Percentiles rank a stretch among this genome's conserved stretches.
Evolutionary conservation across 1,140 invertebrate genomes (phyloP).

Genomic region (Lepidurus arcticus): DNA sequence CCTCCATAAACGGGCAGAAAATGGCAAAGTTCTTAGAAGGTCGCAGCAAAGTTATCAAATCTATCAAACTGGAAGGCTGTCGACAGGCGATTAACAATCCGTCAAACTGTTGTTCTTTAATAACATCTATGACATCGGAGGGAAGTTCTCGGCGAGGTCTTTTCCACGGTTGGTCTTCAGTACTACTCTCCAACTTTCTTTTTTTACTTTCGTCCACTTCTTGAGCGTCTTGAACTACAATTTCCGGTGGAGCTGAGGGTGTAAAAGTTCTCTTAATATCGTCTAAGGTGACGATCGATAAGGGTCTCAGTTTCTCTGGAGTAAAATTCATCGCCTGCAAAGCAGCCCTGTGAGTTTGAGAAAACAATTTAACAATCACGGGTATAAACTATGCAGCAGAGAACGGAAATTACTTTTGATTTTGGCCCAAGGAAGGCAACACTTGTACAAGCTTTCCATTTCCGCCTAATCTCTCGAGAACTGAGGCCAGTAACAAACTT

Average conservation of each 20-base stretch:
- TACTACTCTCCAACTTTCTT: slow-evolving; percentile 25
- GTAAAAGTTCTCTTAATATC: slow-evolving; percentile 42
- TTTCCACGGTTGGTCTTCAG: slow-evolving; percentile 10
- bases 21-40: slow-evolving; percentile 76
- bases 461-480: slow-evolving; percentile 59
- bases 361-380: slow-evolving; percentile 36
- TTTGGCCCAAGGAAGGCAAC: slow-evolving; percentile 70
- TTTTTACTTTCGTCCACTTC: slow-evolving; percentile 29
- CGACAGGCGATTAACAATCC: slow-evolving; percentile 71
- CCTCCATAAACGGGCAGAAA: slow-evolving; percentile 67
- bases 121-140: slow-evolving; percentile 13
- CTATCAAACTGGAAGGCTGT: slow-evolving; percentile 69
- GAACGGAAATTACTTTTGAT: slow-evolving; percentile 55
- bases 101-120: slow-evolving; percentile 56
- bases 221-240: slow-evolving; percentile 31
- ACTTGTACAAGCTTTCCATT: slow-evolving; percentile 62
- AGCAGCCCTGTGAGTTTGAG: slow-evolving; percentile 39
- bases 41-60: slow-evolving; percentile 66
- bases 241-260: slow-evolving; percentile 29
- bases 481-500: slow-evolving; percentile 72
- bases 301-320: slow-evolving; percentile 37
- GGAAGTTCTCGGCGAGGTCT: slow-evolving; percentile 12
- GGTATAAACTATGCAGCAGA: slow-evolving; percentile 34
- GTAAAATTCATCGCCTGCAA: slow-evolving; percentile 63
- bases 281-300: slow-evolving; percentile 54